Base-by-base conservation (phyloP, 2,888 invertebrate species). In the Eupeodes latifasciatus region DNA sequence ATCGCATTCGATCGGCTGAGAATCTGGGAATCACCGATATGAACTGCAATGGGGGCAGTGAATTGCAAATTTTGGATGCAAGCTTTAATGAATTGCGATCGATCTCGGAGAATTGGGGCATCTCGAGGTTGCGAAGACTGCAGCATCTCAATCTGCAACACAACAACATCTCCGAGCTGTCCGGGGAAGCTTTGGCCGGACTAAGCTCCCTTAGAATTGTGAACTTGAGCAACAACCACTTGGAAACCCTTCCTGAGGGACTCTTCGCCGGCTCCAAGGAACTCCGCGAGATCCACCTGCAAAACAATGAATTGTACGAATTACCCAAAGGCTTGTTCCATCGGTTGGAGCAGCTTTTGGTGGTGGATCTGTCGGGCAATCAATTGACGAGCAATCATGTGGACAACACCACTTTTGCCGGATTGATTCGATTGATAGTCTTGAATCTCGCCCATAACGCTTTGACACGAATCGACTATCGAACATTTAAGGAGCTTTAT, bases 401-500 rank as follows among this genome's bases (percentile, higher is more conserved):
- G 90, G 97, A 97, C 92, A 96, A 97, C 83, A 97, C 96, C 55
- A 97, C 97, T n/a, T 98, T 98, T 93, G 95, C 96, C 89, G 98
- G 98, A 80, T 94, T 98, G 88, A 97, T 98, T 90, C 95, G 98
- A 12, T 94, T 97, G 90, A 97, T 98, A 90, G 96, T 98, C 74
- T 94, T 98, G 90, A 97, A 98, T 93, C 94, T 98, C 91, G 97
- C 97, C 0, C 96, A 97, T 92, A 98, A 98, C 92, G 96, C 96
- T 10, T 93, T 98, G 34, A 97, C 97, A 2, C 95, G 96, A 91
- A 96, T 98, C 90, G 97, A 97, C 91, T 96, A 96, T 59, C 95
- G 96, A 90, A 97, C 97, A 80, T 98, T 98, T 93, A 97, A 97
- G 93, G 97, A 98, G 92, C 94, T 98, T 81, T 97, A 96, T 92